Evolutionary conservation across 2,797 vertebrate genomes (phyloP), one percentile per base, ranked within the genome.

Genomic region (Microchirus variegatus): DNA sequence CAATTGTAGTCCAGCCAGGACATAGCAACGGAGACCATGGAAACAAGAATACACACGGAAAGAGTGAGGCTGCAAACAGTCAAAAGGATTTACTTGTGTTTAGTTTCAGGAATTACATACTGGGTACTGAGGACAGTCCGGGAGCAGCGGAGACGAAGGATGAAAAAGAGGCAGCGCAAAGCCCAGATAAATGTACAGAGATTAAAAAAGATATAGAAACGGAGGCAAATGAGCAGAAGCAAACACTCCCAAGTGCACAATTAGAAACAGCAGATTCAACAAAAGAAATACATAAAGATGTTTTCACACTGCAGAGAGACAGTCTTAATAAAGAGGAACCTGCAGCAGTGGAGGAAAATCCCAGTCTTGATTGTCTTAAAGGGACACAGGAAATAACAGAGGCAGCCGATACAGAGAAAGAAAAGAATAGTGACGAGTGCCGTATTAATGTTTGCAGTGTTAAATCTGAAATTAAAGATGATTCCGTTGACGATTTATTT

Each of bases 71-170:
- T 63, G 70, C 66, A 69, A 76, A 76, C 64, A 76, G 68, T 70
- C 82, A 70, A 59, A 80, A 41, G 61, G 84, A 90, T 68, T 78
- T 68, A 69, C 66, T 85, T 70, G 80, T 89, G 88, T 94, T 94
- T 86, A 91, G 90, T 83, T 94, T 94, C 73, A 92, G 82, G 84
- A 74, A 93, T 82, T 94, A 93, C 78, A 87, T 94, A 69, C 80
- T 93, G 73, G 93, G 91, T 7, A 85, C 54, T 47, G 63, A 36
- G 45, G 75, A 45, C 18, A 60, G 40, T 53, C 37, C 19, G 1
- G 46, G 45, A 61, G 54, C 57, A 68, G 45, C 31, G 41, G 73
- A 73, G 69, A 70, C 11, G 1, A 62, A 78, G 59, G 71, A 60
- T n/a, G 41, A 70, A 67, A 59, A 57, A 10, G 66, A 63, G 59